These are phyloP conservation scores for Limenitis arthemis DNA, from an alignment of 2,888 invertebrate genomes.

Conservation along the genomic window DNA sequence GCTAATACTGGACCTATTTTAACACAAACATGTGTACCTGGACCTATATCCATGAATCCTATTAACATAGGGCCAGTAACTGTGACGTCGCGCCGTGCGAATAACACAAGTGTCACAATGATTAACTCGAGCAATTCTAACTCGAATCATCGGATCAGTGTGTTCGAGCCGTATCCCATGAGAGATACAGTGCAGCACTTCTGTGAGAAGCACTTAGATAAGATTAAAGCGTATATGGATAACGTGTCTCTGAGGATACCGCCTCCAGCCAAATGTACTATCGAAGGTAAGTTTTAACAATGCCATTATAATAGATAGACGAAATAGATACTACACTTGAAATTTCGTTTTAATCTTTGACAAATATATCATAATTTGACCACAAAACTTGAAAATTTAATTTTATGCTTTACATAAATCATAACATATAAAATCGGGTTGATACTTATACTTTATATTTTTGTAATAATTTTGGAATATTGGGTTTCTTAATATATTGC, in stretches of 20 bases:
- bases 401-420: too few species aligned
- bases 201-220: constrained; percentile 94
- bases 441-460: too few species aligned
- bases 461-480: too few species aligned
- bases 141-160: constrained; percentile 78
- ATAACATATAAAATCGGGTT: too few species aligned
- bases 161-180: constrained; percentile 94
- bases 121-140: constrained; percentile 70
- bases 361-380: neutral
- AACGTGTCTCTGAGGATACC: constrained; percentile 88
- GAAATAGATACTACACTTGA: too few species aligned
- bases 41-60: constrained; percentile 29
- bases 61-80: constrained; percentile 72
- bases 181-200: constrained; percentile 94
- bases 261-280: constrained; percentile 93
- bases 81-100: constrained; percentile 74
- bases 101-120: constrained; percentile 85
- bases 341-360: neutral
- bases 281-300: constrained; percentile 78
- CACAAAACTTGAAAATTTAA: too few species aligned
- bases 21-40: constrained; percentile 13
- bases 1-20: constrained; percentile 26
- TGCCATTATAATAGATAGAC: too few species aligned
- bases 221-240: constrained; percentile 93
- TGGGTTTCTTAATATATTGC: too few species aligned